A percentile compares a stretch with the other conserved stretches of the same genome.
Evolutionary conservation across 2,113 vertebrate species (phyloP).

Genomic region (Okapia johnstoni): DNA sequence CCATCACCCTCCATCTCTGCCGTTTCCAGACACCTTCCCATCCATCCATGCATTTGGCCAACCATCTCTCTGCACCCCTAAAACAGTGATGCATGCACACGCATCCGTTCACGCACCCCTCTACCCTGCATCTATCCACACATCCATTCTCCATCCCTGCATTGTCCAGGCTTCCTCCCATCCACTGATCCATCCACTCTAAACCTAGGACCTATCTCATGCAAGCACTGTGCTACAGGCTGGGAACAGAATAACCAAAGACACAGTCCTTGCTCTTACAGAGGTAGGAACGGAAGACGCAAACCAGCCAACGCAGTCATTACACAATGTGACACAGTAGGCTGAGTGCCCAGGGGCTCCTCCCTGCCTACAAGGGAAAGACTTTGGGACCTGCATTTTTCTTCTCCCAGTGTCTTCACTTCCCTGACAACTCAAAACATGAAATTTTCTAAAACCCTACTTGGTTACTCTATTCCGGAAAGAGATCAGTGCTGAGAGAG

Average conservation of each 20-base stretch:
- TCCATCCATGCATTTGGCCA: background rate
- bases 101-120: background rate
- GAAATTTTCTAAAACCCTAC: background rate
- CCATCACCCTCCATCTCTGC: background rate
- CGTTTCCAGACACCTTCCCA: background rate
- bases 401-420: background rate
- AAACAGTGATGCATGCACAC: background rate
- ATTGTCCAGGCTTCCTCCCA: background rate
- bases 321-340: background rate
- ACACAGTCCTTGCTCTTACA: background rate
- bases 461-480: background rate
- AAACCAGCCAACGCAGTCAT: background rate
- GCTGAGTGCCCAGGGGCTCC: background rate
- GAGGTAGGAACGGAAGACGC: background rate
- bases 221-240: background rate
- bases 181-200: background rate
- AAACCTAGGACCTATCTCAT: background rate
- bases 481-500: background rate
- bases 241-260: background rate
- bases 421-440: background rate
- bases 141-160: background rate
- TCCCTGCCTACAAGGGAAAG: background rate
- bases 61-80: background rate
- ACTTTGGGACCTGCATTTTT: background rate
- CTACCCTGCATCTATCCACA: background rate